A percentile compares a stretch with the other conserved stretches of the same genome.
Evolutionary conservation across 2,888 invertebrate species (phyloP).

Genomic region (Seira musarum): DNA sequence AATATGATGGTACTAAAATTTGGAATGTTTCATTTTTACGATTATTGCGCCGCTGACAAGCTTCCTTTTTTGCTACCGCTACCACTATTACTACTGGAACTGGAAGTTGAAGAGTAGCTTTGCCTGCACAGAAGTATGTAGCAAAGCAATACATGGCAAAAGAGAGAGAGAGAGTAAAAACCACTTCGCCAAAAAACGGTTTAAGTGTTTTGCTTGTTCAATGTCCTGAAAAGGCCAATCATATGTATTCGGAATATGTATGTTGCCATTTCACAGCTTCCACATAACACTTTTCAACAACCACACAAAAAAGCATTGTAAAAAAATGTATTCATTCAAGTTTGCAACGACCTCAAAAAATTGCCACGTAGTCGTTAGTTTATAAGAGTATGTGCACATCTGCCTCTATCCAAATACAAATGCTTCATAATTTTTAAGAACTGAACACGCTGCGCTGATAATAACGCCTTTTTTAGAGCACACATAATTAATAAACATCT

Average conservation of each 20-base stretch:
- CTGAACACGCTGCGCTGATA: neutral
- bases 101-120: neutral
- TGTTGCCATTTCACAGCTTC: neutral
- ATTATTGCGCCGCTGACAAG: constrained; percentile 53
- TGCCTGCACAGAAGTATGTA: neutral
- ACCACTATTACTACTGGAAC: too few species aligned
- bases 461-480: neutral
- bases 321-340: neutral
- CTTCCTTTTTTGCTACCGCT: constrained; percentile 24
- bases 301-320: neutral
- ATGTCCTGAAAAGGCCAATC: neutral
- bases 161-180: neutral
- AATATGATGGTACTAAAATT: constrained; percentile 57
- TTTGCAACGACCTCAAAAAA: neutral
- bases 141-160: too few species aligned
- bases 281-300: neutral
- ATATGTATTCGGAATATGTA: neutral
- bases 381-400: neutral
- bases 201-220: neutral
- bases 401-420: too few species aligned
- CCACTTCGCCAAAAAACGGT: neutral
- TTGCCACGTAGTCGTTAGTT: too few species aligned
- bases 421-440: too few species aligned
- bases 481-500: constrained; percentile 23
- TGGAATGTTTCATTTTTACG: constrained; percentile 58